phyloP scores from a whole-genome alignment of 2,113 vertebrate genomes.

The Pelmatolapia mariae region DNA sequence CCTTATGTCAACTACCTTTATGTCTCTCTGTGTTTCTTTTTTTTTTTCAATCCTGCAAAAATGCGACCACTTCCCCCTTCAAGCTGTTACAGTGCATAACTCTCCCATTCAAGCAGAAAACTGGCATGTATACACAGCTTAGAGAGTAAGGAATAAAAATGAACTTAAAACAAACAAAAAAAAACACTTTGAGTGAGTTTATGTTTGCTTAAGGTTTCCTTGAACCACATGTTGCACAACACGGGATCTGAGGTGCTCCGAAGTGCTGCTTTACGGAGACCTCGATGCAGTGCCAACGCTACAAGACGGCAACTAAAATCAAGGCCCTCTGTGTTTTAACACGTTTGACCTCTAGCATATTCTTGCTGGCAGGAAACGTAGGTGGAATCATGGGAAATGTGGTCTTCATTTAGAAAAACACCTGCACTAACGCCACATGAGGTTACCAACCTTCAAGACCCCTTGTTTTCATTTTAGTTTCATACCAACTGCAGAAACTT shows the following conservation, averaged over 20 bases:
- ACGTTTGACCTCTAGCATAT: constrained; percentile 3
- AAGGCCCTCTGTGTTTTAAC: neutral
- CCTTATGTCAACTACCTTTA: neutral
- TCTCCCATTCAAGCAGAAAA: neutral
- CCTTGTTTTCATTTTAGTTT: neutral
- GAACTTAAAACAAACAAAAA: neutral
- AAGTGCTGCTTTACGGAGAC: neutral
- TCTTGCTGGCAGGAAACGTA: constrained; percentile 10
- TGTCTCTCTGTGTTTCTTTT: neutral
- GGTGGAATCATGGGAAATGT: constrained; percentile 42
- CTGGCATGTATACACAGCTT: neutral
- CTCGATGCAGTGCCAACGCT: neutral
- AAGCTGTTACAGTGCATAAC: neutral
- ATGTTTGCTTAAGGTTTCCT: neutral
- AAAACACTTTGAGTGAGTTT: neutral
- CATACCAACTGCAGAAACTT: neutral
- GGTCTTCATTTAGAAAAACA: constrained; percentile 18
- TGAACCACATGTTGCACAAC: neutral
- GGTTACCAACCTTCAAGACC: neutral
- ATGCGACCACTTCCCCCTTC: neutral
- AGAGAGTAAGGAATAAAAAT: neutral
- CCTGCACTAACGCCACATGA: neutral
- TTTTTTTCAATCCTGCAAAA: neutral
- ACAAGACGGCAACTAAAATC: neutral
- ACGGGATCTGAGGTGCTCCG: neutral